phyloP scores from a whole-genome alignment of 2,113 vertebrate species.

The Aviceda subcristata region DNA sequence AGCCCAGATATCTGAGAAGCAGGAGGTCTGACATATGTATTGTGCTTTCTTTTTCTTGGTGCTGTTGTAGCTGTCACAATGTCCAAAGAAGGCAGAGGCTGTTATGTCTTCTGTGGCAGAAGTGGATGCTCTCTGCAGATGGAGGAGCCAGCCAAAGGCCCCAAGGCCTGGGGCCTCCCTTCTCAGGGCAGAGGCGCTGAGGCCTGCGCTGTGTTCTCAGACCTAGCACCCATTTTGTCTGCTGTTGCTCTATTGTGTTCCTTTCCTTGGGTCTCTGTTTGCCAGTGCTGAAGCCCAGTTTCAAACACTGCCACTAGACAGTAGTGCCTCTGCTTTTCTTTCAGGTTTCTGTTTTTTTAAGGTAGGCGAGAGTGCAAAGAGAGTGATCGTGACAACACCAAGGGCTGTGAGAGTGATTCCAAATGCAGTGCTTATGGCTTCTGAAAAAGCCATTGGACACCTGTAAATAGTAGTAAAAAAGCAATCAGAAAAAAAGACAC shows the following conservation, averaged over 20 bases:
- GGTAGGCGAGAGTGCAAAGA: background rate
- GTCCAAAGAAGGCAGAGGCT: background rate
- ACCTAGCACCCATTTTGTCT: rapidly evolving
- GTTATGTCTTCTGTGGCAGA: background rate
- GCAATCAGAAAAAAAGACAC: background rate
- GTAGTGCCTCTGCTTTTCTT: background rate
- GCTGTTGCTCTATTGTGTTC: background rate
- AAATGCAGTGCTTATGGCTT: background rate
- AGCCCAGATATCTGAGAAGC: background rate
- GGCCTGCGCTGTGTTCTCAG: background rate
- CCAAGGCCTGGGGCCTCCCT: background rate
- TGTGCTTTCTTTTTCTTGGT: background rate
- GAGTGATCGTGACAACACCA: background rate
- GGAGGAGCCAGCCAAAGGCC: background rate
- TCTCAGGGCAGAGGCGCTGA: background rate
- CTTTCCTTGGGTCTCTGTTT: background rate
- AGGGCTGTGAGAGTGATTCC: background rate
- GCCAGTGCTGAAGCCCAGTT: background rate
- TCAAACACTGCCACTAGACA: background rate
- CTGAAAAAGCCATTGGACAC: background rate
- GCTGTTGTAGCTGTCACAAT: background rate
- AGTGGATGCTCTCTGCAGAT: background rate
- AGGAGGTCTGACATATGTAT: background rate
- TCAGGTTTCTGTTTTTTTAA: background rate
- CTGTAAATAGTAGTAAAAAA: background rate